Percentiles rank a stretch among this genome's conserved stretches.
phyloP scores from a whole-genome alignment of 2,888 invertebrate genomes.

The Nezara viridula region DNA sequence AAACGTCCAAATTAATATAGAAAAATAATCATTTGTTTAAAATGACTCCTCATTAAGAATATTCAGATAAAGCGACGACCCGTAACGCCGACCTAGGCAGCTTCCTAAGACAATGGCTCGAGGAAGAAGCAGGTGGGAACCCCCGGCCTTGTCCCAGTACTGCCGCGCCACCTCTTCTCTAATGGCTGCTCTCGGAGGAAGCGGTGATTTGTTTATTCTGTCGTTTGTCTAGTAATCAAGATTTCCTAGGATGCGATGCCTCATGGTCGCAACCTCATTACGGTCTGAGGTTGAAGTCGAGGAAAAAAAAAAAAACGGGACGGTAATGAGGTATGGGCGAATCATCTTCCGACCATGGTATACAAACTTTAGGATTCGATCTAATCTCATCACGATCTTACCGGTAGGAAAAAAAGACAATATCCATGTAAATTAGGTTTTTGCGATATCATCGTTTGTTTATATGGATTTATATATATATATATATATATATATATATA shows the following conservation, averaged over 20 bases:
- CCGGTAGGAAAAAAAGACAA: neutral
- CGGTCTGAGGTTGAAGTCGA: neutral
- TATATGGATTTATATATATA: too few species aligned
- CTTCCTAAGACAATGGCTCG: neutral
- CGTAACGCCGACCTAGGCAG: neutral
- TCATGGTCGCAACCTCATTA: slow-evolving; percentile 44
- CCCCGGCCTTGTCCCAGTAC: slow-evolving; percentile 15
- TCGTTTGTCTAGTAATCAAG: slow-evolving; percentile 7
- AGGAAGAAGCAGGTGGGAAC: neutral
- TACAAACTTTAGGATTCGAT: neutral
- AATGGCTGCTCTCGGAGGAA: neutral
- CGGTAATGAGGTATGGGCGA: neutral
- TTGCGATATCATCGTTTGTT: too few species aligned
- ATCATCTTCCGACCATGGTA: neutral
- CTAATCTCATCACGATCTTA: neutral
- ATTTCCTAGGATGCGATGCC: slow-evolving; percentile 35
- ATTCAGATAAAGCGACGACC: slow-evolving; percentile 26
- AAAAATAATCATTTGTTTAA: neutral
- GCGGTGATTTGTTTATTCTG: slow-evolving; percentile 32
- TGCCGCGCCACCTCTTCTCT: neutral
- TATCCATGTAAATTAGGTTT: too few species aligned
- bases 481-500: too few species aligned
- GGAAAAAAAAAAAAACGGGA: neutral
- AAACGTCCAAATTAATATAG: neutral
- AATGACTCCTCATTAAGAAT: neutral